Base-by-base conservation (phyloP, 1,140 invertebrate genomes). In the Pogonomyrmex barbatus region DNA sequence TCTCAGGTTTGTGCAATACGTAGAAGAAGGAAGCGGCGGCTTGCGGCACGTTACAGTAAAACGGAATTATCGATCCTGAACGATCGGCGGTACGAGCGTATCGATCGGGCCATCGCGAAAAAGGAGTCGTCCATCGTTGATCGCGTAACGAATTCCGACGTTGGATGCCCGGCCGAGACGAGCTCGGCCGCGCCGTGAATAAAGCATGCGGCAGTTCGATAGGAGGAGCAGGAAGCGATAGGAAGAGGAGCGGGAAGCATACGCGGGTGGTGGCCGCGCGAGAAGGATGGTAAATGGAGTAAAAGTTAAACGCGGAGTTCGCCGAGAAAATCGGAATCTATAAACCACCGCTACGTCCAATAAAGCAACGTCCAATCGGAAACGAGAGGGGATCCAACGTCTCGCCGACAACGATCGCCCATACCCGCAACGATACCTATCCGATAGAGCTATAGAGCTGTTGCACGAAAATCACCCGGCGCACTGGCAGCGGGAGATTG, bases 241-340 rank as follows among this genome's bases (percentile, higher is more conserved):
- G 10, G 12, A 45, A 17, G 24, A 68, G n/a, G 42, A 62, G 70
- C 56, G 9, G 17, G 50, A 68, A 17, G 24, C 54, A 14, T 76
- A n/a, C 10, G 24, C 39, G 42, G 45, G 58, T 54, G 50, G n/a
- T 81, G 50, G 65, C 17, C 36, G 14, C 63, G 68, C 68, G 68
- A 75, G 17, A 6, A 33, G 42, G 24, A 75, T 17, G 45, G 68
- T 47, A 60, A 60, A 75, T 62, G 79, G 30, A 73, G 52, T 45
- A 47, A 47, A 83, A 83, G 54, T 73, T 54, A 60, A 83, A 83
- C 56, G 68, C 54, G 68, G 33, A 47, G 30, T 68, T 50, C 54
- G 68, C 17, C 50, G 84, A 84, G 83, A 88, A 90, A 91, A 91
- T 92, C 90, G 87, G 68, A 86, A 92, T 92, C 92, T 89, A 92